These are phyloP conservation scores for Seriola quinqueradiata DNA, from an alignment of 2,113 vertebrate species.

Conservation along the genomic window DNA sequence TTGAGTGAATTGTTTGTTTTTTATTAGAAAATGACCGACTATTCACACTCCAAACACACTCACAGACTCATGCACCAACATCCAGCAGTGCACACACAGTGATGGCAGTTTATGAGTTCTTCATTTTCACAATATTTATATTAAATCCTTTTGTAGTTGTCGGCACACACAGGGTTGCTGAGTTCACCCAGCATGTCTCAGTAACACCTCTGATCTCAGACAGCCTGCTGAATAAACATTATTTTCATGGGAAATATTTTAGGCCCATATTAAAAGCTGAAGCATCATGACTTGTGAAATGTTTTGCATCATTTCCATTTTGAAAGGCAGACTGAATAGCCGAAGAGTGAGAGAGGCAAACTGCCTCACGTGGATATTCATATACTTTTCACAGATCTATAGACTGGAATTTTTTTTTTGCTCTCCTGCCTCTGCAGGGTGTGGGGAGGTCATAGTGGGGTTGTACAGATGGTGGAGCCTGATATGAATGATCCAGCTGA, in stretches of 20 bases:
- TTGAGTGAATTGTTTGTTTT: neutral
- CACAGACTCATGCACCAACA: neutral
- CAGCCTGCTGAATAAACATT: slow-evolving; percentile 21
- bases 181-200: neutral
- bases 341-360: neutral
- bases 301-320: slow-evolving; percentile 26
- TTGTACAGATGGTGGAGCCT: neutral
- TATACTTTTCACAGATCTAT: slow-evolving; percentile 1
- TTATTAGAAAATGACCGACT: neutral
- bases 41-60: neutral
- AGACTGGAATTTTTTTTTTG: neutral
- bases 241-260: slow-evolving; percentile 4
- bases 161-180: neutral
- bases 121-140: neutral
- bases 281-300: slow-evolving; percentile 1
- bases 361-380: slow-evolving; percentile 17
- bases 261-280: neutral
- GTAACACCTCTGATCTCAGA: neutral
- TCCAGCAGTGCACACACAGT: neutral
- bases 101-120: neutral
- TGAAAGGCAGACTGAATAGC: slow-evolving; percentile 25
- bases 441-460: neutral
- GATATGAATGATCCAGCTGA: no score
- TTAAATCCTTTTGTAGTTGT: neutral
- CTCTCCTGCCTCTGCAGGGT: no score